A percentile compares a stretch with the other conserved stretches of the same genome.
Conservation (phyloP, 2,888 invertebrate genomes). For the Campopleginae sp. region DNA sequence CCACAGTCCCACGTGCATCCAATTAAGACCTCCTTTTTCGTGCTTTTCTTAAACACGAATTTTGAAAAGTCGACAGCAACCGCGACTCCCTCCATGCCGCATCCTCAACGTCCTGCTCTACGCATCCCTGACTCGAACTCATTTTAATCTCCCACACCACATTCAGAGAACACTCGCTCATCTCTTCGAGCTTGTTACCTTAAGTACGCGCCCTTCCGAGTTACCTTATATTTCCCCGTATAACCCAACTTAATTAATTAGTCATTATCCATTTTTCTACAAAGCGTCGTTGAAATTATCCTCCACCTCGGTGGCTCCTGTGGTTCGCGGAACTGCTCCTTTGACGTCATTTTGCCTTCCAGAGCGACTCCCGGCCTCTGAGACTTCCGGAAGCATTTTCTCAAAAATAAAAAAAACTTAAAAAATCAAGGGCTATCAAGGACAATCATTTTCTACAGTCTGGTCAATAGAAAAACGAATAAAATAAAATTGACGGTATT, state of each 20-base stretch:
- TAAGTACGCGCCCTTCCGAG: constrained; percentile 6
- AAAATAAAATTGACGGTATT: too few species aligned
- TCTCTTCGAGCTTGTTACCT: constrained; percentile 35
- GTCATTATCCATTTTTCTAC: not conserved
- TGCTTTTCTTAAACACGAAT: constrained; percentile 66
- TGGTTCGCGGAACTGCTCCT: not conserved
- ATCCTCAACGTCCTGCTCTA: constrained; percentile 63
- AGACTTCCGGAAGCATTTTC: too few species aligned
- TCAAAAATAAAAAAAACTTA: too few species aligned
- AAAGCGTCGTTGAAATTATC: not conserved
- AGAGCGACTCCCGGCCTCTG: not conserved
- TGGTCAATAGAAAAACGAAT: too few species aligned
- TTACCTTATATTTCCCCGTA: not conserved
- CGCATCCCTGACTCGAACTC: constrained; percentile 70
- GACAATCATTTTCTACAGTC: too few species aligned
- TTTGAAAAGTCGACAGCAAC: constrained; percentile 60
- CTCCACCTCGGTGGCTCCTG: not conserved
- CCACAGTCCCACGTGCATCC: constrained; percentile 69
- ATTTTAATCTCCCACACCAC: constrained; percentile 61
- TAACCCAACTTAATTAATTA: not conserved
- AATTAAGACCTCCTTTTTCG: constrained; percentile 68
- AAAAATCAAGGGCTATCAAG: too few species aligned
- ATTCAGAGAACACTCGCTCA: constrained; percentile 52
- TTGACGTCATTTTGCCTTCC: not conserved
- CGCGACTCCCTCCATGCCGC: too few species aligned